Evolutionary conservation across 2,113 vertebrate genomes (phyloP).

Genomic region (Myrmecophaga tridactyla): DNA sequence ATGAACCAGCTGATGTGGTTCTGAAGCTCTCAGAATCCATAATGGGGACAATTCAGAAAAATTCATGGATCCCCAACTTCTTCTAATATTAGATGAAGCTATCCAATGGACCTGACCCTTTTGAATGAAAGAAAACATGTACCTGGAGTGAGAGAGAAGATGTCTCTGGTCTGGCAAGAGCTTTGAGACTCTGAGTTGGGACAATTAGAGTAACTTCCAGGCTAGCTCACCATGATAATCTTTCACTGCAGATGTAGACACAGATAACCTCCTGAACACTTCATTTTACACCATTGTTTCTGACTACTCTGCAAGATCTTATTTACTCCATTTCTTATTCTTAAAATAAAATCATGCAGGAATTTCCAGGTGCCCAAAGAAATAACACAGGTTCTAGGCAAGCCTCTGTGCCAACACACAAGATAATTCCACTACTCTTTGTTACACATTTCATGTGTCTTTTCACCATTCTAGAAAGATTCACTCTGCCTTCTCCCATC

Average conservation of each 20-base stretch:
- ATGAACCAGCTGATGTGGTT: too few relatives aligned
- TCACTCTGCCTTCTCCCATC: fast-evolving
- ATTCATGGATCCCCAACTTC: too few relatives aligned
- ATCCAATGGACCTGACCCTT: fast-evolving
- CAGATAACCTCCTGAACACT: not conserved
- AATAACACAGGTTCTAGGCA: fast-evolving
- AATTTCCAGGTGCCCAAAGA: not conserved
- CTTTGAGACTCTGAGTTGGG: not conserved
- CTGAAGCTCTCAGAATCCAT: too few relatives aligned
- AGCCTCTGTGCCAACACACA: not conserved
- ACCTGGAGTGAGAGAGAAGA: not conserved
- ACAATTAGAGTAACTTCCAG: not conserved
- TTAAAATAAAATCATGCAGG: too few relatives aligned
- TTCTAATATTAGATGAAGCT: not conserved
- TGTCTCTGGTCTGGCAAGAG: not conserved
- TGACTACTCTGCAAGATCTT: not conserved
- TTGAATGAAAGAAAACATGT: not conserved
- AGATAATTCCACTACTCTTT: fast-evolving
- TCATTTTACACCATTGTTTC: not conserved
- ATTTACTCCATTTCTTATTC: not conserved
- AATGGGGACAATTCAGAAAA: too few relatives aligned
- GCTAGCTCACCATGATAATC: fast-evolving
- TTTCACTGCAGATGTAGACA: not conserved
- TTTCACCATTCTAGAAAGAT: not conserved
- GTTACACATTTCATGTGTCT: not conserved